Conservation (phyloP, 2,888 invertebrate genomes). For the Metacarcinus magister region DNA sequence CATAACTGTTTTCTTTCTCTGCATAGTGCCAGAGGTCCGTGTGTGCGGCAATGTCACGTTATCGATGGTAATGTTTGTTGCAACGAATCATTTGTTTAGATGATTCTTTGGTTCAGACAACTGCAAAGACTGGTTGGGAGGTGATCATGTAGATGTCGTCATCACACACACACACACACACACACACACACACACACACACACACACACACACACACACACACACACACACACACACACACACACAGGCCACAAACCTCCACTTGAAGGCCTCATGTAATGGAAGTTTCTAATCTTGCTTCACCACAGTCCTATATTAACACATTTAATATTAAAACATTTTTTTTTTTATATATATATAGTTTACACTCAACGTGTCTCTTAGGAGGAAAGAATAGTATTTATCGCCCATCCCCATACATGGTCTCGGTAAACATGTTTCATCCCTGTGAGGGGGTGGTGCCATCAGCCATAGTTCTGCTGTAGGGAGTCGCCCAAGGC, state of each 20-base stretch:
- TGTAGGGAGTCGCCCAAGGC: too few relatives aligned
- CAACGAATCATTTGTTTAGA: background rate
- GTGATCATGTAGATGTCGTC: background rate
- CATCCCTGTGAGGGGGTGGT: background rate
- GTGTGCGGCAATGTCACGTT: background rate
- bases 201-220: too few relatives aligned
- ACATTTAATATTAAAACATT: too few relatives aligned
- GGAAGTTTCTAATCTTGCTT: background rate
- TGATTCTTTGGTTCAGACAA: background rate
- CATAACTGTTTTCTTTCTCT: background rate
- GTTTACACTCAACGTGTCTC: background rate
- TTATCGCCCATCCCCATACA: background rate
- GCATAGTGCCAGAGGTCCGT: background rate
- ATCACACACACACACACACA: slow-evolving; percentile 39
- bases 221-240: too few relatives aligned
- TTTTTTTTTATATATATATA: background rate
- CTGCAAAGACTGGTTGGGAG: background rate
- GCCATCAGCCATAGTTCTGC: background rate
- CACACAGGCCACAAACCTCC: background rate
- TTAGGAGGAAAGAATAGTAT: background rate
- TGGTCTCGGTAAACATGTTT: background rate
- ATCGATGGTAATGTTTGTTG: background rate
- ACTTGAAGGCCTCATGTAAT: background rate
- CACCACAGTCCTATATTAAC: background rate
- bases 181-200: background rate